These are phyloP conservation scores for Pantala flavescens DNA, from an alignment of 1,140 invertebrate species.

Conservation along the genomic window DNA sequence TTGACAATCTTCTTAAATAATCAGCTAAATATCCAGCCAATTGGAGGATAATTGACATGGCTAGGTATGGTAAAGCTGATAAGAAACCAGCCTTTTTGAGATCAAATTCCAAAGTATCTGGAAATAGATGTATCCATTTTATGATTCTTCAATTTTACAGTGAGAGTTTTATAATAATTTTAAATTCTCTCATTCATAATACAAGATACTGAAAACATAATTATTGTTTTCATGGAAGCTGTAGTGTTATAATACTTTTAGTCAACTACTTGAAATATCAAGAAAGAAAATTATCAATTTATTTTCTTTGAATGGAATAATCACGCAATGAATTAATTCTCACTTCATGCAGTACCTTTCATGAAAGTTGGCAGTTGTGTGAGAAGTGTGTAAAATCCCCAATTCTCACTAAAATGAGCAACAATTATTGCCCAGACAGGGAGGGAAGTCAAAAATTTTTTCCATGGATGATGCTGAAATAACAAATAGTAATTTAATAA, in stretches of 20 bases:
- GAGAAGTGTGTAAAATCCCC: conserved; percentile 50
- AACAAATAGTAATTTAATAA: conserved; percentile 1
- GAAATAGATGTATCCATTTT: conserved; percentile 20
- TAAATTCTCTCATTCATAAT: conserved; percentile 9
- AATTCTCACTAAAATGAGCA: conserved; percentile 51
- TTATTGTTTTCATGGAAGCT: too few species aligned
- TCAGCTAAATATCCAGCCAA: conserved; percentile 71
- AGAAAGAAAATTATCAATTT: too few species aligned
- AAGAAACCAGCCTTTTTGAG: conserved; percentile 66
- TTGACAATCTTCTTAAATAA: conserved; percentile 42
- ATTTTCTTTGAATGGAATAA: too few species aligned
- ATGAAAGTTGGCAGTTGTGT: conserved; percentile 44
- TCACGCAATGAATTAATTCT: too few species aligned
- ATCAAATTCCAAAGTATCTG: conserved; percentile 61
- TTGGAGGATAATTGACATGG: conserved; percentile 71
- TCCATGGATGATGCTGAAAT: conserved; percentile 34
- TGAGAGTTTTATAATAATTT: too few species aligned
- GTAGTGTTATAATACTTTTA: too few species aligned
- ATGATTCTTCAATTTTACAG: not conserved
- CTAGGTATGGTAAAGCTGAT: conserved; percentile 73
- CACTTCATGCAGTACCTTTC: conserved; percentile 14
- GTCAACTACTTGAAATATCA: too few species aligned
- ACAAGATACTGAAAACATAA: not conserved
- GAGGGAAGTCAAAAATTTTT: conserved; percentile 39
- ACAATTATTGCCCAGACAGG: conserved; percentile 48